Conservation (phyloP, 2,113 vertebrate genomes). For the Malurus elegans region DNA sequence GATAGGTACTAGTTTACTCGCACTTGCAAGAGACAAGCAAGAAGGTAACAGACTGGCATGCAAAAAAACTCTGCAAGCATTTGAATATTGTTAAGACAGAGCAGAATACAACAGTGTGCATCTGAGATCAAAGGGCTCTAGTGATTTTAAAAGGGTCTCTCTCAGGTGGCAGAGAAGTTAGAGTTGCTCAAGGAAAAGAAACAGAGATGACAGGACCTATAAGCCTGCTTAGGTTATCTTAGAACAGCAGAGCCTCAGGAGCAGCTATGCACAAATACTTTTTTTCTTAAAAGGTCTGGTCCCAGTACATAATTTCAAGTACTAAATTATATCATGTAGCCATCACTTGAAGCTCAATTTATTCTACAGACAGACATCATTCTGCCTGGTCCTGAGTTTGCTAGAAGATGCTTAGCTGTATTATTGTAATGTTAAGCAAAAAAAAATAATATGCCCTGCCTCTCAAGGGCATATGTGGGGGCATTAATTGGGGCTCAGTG, state of each 20-base stretch:
- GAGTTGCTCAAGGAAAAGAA: background rate
- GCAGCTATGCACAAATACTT: background rate
- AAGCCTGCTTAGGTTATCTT: background rate
- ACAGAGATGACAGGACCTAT: background rate
- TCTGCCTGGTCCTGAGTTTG: background rate
- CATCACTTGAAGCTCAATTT: background rate
- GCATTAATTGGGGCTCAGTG: background rate
- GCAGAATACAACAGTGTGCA: background rate
- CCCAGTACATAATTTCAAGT: background rate
- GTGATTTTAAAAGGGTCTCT: background rate
- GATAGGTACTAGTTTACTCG: background rate
- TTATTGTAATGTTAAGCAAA: background rate
- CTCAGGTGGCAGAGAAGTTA: background rate
- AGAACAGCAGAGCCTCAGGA: background rate
- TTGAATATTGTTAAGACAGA: background rate
- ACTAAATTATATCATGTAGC: background rate
- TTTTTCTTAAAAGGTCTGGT: background rate
- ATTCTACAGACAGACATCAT: background rate
- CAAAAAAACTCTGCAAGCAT: background rate
- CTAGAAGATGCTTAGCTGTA: background rate
- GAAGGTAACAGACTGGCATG: background rate
- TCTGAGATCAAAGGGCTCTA: background rate
- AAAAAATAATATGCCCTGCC: background rate
- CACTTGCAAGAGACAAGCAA: background rate
- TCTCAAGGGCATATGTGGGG: background rate